Conservation (phyloP, 2,113 vertebrate genomes). For the Phylloscopus whistleri region DNA sequence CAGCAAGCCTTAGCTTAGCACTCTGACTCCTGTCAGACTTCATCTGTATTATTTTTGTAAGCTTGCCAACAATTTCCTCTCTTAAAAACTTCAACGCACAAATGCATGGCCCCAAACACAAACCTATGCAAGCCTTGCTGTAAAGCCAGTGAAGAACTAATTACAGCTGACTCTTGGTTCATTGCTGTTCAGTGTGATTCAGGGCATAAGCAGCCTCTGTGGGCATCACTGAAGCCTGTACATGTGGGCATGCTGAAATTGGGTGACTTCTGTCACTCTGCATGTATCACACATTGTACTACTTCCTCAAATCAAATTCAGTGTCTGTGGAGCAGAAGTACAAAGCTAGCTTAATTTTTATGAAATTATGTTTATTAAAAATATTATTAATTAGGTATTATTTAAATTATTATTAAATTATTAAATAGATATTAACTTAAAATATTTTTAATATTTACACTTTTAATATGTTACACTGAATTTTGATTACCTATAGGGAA, state of each 20-base stretch:
- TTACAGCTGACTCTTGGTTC: not conserved
- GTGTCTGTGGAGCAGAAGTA: not conserved
- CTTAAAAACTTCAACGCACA: not conserved
- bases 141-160: not conserved
- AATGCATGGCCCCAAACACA: not conserved
- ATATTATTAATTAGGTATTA: no score
- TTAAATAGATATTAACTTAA: no score
- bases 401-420: no score
- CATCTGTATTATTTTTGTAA: not conserved
- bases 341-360: not conserved
- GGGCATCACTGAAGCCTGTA: not conserved
- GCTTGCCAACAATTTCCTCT: not conserved
- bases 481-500: not conserved
- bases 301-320: not conserved
- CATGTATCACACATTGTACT: fast-evolving
- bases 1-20: not conserved
- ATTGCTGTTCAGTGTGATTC: not conserved
- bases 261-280: not conserved
- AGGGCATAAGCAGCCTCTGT: not conserved
- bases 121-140: not conserved
- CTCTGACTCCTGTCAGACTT: not conserved
- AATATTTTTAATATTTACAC: no score
- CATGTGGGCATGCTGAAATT: not conserved
- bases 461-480: not conserved
- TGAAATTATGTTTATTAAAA: no score